These are phyloP conservation scores for Thaumatotibia leucotreta DNA, from an alignment of 1,140 invertebrate species.

Conservation along the genomic window DNA sequence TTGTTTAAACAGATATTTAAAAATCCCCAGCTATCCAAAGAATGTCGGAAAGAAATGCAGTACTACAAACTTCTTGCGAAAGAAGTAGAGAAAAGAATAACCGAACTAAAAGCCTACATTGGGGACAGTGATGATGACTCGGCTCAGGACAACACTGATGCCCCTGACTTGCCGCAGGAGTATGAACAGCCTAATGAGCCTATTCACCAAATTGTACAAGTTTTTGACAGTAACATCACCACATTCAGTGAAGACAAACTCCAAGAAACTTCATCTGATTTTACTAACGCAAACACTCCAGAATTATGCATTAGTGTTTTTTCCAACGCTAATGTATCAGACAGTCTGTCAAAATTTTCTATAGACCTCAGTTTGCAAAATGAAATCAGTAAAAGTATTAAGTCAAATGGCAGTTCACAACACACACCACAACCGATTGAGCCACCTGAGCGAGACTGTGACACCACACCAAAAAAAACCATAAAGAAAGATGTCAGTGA, in stretches of 20 bases:
- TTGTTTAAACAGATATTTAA: conserved; percentile 3
- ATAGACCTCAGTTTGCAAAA: conserved; percentile 57
- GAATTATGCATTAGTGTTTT: not conserved
- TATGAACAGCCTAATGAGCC: conserved; percentile 43
- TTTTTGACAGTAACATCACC: not conserved
- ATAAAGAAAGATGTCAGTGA: conserved; percentile 25
- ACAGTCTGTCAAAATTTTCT: conserved; percentile 46
- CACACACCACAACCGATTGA: conserved; percentile 28
- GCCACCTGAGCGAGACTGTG: conserved; percentile 53
- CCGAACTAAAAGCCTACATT: conserved; percentile 43
- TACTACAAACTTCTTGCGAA: conserved; percentile 80
- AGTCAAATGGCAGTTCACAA: conserved; percentile 24
- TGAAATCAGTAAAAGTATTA: conserved; percentile 34
- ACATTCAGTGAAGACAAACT: not conserved
- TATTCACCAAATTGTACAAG: conserved; percentile 25
- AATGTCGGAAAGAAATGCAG: conserved; percentile 79
- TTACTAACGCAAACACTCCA: conserved; percentile 2
- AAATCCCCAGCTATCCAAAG: conserved; percentile 76
- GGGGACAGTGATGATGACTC: conserved; percentile 45
- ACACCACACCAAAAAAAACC: conserved; percentile 31
- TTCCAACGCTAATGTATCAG: conserved; percentile 17
- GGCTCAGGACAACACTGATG: conserved; percentile 54
- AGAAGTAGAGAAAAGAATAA: conserved; percentile 75
- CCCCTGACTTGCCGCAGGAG: conserved; percentile 50
- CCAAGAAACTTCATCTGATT: not conserved